Conservation (phyloP, 2,797 vertebrate genomes). For the Leptatherina wallacei region DNA sequence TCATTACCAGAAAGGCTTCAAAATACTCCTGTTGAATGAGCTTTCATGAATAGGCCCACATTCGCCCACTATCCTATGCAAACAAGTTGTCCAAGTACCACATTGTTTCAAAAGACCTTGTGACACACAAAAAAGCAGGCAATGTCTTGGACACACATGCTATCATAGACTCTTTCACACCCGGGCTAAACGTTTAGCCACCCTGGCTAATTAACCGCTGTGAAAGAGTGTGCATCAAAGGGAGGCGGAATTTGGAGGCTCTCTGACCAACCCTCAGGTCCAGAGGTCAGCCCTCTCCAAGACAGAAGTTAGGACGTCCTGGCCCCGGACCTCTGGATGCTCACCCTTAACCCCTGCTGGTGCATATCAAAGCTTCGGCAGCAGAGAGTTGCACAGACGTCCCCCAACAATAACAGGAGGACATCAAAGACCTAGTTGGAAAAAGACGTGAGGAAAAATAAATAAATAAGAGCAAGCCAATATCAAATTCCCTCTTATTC, state of each 20-base stretch:
- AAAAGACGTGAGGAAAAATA: slow-evolving; percentile 73
- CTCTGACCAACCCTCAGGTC: slow-evolving; percentile 78
- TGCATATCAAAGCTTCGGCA: slow-evolving; percentile 82
- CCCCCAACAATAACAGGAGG: slow-evolving; percentile 83
- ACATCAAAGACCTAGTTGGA: slow-evolving; percentile 83
- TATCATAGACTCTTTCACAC: slow-evolving; percentile 80
- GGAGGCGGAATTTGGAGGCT: slow-evolving; percentile 75
- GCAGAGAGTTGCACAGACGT: slow-evolving; percentile 80
- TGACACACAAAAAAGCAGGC: slow-evolving; percentile 75
- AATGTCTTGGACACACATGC: slow-evolving; percentile 81
- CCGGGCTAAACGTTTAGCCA: slow-evolving; percentile 87
- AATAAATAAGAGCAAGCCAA: slow-evolving; percentile 74
- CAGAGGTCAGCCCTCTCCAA: slow-evolving; percentile 83
- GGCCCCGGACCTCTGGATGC: slow-evolving; percentile 81
- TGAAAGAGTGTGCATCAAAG: slow-evolving; percentile 86
- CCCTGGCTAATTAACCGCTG: slow-evolving; percentile 85
- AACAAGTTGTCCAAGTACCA: slow-evolving; percentile 81
- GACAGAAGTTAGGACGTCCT: slow-evolving; percentile 82
- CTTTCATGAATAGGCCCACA: slow-evolving; percentile 69
- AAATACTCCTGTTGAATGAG: slow-evolving; percentile 63
- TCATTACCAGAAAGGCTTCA: slow-evolving; percentile 60
- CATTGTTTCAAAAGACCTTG: slow-evolving; percentile 83
- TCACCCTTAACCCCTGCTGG: slow-evolving; percentile 83
- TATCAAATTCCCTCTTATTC: slow-evolving; percentile 85
- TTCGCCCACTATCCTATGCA: slow-evolving; percentile 76